These are phyloP conservation scores for Sialia sialis DNA, from an alignment of 2,113 vertebrate genomes.

Conservation along the genomic window DNA sequence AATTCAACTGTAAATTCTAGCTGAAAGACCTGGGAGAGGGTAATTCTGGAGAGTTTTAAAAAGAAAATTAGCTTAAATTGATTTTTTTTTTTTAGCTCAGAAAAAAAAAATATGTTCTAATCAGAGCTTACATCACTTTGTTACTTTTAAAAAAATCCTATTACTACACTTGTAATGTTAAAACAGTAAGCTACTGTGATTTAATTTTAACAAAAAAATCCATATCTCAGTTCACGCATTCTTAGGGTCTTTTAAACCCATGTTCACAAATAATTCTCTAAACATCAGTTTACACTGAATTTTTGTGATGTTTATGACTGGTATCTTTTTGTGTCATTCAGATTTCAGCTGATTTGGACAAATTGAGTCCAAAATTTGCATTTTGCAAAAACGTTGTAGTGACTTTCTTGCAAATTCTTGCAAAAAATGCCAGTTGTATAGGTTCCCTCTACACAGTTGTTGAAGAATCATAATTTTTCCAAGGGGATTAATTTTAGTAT, in stretches of 20 bases:
- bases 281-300: neutral
- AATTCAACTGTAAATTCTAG: neutral
- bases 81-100: neutral
- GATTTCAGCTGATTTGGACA: neutral
- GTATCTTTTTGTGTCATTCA: neutral
- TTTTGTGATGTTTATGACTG: neutral
- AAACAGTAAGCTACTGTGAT: neutral
- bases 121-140: neutral
- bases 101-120: neutral
- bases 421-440: neutral
- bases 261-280: neutral
- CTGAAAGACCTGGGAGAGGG: neutral
- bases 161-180: neutral
- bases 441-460: neutral
- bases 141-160: neutral
- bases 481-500: neutral
- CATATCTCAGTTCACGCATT: neutral
- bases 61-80: neutral
- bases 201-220: neutral
- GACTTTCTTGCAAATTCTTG: neutral
- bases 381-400: neutral
- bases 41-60: neutral
- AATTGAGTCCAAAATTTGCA: fast-evolving
- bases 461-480: neutral
- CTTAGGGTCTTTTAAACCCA: neutral